phyloP scores from a whole-genome alignment of 35 echinoderm and acorn worm genomes.

The Apostichopus japonicus region DNA sequence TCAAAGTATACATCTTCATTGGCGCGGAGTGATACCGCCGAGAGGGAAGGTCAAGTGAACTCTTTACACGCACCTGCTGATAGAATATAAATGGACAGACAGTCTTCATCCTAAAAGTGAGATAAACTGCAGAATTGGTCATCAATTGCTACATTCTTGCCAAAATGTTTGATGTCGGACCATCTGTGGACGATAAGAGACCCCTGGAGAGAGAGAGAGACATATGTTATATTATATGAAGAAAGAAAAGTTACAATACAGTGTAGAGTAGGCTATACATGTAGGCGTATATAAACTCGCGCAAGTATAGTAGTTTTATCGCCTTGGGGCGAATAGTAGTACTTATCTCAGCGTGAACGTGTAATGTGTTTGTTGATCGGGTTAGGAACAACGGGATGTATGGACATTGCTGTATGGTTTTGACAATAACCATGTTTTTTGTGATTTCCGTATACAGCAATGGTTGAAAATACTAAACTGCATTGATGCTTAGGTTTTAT shows the following conservation, averaged over 20 bases:
- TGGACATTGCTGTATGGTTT: not conserved
- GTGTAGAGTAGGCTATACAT: too few relatives aligned
- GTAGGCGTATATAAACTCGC: not conserved
- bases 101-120: too few relatives aligned
- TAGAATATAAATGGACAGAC: not conserved
- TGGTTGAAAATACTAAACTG: too few relatives aligned
- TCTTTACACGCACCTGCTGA: not conserved
- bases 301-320: too few relatives aligned
- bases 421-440: not conserved
- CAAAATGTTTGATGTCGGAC: not conserved
- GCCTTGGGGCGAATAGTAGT: not conserved
- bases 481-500: too few relatives aligned
- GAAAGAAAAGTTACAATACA: not conserved
- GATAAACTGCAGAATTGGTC: too few relatives aligned
- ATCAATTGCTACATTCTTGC: not conserved
- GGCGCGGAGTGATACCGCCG: not conserved
- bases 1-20: not conserved
- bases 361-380: not conserved
- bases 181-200: not conserved
- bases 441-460: not conserved
- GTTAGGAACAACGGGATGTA: not conserved
- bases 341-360: not conserved
- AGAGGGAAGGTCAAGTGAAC: not conserved
- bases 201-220: not conserved
- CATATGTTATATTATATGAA: not conserved